Conservation (phyloP, 2,113 vertebrate genomes). For the Calyptommatus sinebrachiatus region DNA sequence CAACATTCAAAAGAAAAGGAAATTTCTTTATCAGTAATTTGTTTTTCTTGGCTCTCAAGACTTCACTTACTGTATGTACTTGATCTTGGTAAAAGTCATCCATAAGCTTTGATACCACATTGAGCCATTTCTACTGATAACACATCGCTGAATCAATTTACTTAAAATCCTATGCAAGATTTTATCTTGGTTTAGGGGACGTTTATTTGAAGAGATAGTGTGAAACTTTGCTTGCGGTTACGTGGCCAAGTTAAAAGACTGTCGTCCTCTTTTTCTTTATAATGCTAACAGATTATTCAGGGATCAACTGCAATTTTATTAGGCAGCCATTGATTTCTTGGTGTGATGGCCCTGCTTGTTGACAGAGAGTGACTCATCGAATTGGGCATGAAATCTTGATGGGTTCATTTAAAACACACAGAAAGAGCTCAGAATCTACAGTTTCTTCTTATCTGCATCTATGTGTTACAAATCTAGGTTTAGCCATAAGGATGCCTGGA, state of each 20-base stretch:
- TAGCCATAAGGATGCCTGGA: not conserved
- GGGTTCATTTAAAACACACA: not conserved
- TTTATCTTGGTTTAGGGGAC: constrained; percentile 14
- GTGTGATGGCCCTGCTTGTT: not conserved
- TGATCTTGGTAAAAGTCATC: not conserved
- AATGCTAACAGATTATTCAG: not conserved
- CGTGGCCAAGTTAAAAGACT: not conserved
- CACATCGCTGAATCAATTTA: not conserved
- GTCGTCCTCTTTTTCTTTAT: not conserved
- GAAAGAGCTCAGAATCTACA: not conserved
- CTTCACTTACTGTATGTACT: constrained; percentile 2
- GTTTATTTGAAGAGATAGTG: not conserved
- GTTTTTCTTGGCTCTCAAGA: not conserved
- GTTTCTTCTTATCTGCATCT: not conserved
- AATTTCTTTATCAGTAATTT: constrained; percentile 6
- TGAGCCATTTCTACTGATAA: not conserved
- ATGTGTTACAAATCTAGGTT: not conserved
- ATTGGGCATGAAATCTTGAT: not conserved
- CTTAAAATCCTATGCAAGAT: constrained; percentile 8
- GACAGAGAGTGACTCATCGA: not conserved
- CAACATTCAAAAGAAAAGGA: constrained; percentile 19
- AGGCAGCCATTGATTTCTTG: not conserved
- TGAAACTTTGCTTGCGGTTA: not conserved
- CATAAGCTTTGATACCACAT: not conserved
- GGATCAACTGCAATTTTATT: not conserved